Percentiles rank a stretch among this genome's conserved stretches.
phyloP scores from a whole-genome alignment of 2,113 vertebrate species.

The Dermatemys mawii region DNA sequence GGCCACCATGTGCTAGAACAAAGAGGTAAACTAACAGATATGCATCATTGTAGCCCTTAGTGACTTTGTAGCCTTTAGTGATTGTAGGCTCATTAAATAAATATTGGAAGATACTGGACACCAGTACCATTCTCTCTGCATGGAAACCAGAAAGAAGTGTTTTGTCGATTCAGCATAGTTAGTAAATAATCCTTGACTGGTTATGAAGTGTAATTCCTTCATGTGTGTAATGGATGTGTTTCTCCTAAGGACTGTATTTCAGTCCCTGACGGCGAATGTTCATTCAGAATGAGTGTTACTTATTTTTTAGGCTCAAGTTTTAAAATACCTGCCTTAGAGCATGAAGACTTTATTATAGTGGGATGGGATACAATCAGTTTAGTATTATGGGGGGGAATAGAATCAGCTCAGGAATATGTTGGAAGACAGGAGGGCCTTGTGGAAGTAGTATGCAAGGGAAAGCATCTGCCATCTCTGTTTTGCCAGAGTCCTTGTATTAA shows the following conservation, averaged over 20 bases:
- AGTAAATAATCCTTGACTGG: slow-evolving; percentile 1
- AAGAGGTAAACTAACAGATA: slow-evolving; percentile 23
- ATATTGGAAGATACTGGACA: slow-evolving; percentile 27
- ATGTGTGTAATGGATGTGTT: background rate
- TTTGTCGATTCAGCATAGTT: background rate
- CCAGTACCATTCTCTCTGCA: background rate
- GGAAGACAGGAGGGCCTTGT: background rate
- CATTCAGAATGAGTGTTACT: background rate
- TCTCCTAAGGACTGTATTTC: background rate
- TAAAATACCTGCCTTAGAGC: background rate
- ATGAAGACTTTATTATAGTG: accelerated
- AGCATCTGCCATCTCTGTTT: background rate
- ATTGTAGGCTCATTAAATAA: slow-evolving; percentile 21
- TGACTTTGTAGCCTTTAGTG: background rate
- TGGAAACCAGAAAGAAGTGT: background rate
- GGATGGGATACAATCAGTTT: background rate
- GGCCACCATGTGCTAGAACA: background rate
- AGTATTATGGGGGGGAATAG: background rate
- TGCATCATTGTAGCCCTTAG: background rate
- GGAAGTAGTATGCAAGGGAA: background rate
- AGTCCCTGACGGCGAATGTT: background rate
- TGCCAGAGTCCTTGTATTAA: background rate
- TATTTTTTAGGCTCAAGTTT: background rate
- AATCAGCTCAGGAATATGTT: background rate
- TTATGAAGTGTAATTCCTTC: slow-evolving; percentile 1